Base-by-base conservation (phyloP, 2,888 invertebrate genomes). In the Dynastes maya region DNA sequence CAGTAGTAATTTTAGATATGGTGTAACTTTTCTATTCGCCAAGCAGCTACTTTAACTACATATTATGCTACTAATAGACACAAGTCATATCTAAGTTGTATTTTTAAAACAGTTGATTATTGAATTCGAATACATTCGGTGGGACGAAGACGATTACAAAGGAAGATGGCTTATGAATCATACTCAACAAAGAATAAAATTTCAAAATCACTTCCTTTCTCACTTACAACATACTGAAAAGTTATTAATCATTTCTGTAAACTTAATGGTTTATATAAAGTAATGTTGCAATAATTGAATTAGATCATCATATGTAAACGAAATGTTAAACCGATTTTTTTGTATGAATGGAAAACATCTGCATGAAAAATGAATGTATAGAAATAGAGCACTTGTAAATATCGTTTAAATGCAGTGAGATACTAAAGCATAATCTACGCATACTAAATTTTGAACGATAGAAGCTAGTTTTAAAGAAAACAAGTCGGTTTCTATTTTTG, bases 1-100 rank as follows among this genome's bases (percentile, higher is more conserved):
- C 45, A 13, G 27, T 40, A 68, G 53, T 68, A 68, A 68, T 68
- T 53, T 45, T 68, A 49, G 68, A 68, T 5, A 68, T 51, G 53
- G 29, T 49, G 68, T 49, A 68, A 71, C 70, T 32, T 53, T 51
- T 67, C 53, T n/a, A 53, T 53, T 53, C 16, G 55, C 5, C 27
- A 58, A 58, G 55, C 55, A 22, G 8, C n/a, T 58, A 58, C 9
- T 58, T 51, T 51, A 51, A 29, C 13, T 27, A 68, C 13, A 5
- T 37, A 37, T 37, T 40, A 2, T 13, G 49, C 22, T 40, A 65
- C 40, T 11, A 9, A 4, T 37, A 37, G 65, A 65, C 29, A 29
- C 65, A 65, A 22, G 29, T 6, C 8, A 45, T 37, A 37, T 45
- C 45, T 45, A 45, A 45, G 11, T 8, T 45, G 45, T 11, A 45